Conservation (phyloP, 2,113 vertebrate genomes). For the Apodemus speciosus region DNA sequence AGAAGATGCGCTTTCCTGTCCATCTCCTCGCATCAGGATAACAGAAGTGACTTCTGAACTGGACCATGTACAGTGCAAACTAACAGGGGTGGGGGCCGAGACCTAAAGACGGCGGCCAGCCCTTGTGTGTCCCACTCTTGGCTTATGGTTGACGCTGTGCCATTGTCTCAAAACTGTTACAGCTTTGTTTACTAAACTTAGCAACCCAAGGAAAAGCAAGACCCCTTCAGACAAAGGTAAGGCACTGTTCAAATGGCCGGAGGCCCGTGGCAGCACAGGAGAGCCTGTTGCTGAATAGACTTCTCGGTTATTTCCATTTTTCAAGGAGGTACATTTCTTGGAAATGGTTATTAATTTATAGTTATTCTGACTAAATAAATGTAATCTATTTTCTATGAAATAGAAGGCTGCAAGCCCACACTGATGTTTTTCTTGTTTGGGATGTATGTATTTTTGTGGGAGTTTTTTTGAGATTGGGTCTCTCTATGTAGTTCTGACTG, state of each 20-base stretch:
- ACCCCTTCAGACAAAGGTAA: slow-evolving; percentile 33
- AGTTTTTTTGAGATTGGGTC: not conserved
- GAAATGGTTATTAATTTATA: slow-evolving; percentile 23
- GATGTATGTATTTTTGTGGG: not conserved
- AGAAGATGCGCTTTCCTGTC: not conserved
- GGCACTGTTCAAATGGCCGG: slow-evolving; percentile 25
- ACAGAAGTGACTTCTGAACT: slow-evolving; percentile 38
- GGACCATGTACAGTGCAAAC: not conserved
- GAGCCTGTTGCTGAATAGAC: slow-evolving; percentile 41
- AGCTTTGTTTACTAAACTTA: slow-evolving; percentile 30
- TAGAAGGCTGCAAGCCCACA: too few relatives aligned
- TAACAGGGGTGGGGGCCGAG: not conserved
- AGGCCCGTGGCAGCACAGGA: slow-evolving; percentile 20
- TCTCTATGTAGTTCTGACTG: not conserved
- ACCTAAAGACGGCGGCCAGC: not conserved
- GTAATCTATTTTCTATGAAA: not conserved
- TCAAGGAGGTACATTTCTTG: slow-evolving; percentile 17
- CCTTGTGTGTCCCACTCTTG: slow-evolving; percentile 19
- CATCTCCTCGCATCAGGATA: not conserved
- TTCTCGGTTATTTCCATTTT: slow-evolving; percentile 32
- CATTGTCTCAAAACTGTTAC: not conserved
- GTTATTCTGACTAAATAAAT: slow-evolving; percentile 37
- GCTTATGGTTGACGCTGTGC: not conserved
- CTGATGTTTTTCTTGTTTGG: not conserved
- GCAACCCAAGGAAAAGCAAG: slow-evolving; percentile 4